Evolutionary conservation across 1,140 invertebrate species (phyloP).

Genomic region (Drosophila mojavensis): DNA sequence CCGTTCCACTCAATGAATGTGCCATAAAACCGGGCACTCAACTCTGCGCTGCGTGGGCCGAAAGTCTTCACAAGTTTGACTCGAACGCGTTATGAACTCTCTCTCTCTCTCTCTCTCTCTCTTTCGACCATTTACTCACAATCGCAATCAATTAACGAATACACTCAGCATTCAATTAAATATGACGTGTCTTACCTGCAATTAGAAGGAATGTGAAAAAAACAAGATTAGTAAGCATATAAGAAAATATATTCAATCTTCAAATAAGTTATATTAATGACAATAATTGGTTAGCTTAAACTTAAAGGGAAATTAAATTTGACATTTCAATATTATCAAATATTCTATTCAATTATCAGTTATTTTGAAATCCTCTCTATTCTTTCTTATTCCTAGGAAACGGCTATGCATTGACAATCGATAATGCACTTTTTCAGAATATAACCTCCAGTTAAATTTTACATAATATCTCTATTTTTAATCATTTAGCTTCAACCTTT

Average conservation of each 20-base stretch:
- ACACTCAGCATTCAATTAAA: slow-evolving; percentile 8
- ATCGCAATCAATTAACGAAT: slow-evolving; percentile 15
- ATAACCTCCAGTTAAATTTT: no score
- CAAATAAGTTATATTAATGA: no score
- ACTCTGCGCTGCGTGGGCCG: slow-evolving; percentile 20
- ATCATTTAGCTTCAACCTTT: no score
- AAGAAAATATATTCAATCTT: background rate
- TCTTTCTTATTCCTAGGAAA: no score
- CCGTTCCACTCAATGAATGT: slow-evolving; percentile 14
- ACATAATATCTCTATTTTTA: no score
- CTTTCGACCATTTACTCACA: slow-evolving; percentile 17
- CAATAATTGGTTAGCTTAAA: no score
- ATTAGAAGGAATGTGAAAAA: slow-evolving; percentile 25
- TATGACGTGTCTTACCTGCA: slow-evolving; percentile 54
- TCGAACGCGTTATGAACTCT: slow-evolving; percentile 19
- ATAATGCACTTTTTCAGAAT: no score
- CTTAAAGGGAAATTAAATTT: no score
- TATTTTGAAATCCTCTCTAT: no score
- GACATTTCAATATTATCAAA: no score
- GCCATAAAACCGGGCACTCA: slow-evolving; percentile 32
- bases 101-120: background rate
- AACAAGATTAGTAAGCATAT: background rate
- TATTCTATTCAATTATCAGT: no score
- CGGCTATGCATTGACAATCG: no score
- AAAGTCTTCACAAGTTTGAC: slow-evolving; percentile 26